Conservation (phyloP, 2,888 invertebrate species). For the Nymphalis c-album region DNA sequence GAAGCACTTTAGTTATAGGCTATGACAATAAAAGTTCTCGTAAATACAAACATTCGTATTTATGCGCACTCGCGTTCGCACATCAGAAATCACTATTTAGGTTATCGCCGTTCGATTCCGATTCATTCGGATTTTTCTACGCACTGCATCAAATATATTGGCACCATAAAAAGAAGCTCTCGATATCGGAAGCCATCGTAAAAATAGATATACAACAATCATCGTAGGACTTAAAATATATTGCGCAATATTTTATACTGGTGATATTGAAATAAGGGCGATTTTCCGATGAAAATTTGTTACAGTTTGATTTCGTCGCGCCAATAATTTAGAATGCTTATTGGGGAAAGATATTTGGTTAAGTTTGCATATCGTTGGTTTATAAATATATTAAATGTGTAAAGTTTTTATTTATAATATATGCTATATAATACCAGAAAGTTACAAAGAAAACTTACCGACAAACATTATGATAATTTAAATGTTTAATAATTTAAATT, state of each 20-base stretch:
- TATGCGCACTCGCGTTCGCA: slow-evolving; percentile 60
- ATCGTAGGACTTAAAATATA: slow-evolving; percentile 20
- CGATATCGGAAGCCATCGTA: slow-evolving; percentile 60
- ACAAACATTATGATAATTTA: too few relatives aligned
- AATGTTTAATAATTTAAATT: too few relatives aligned
- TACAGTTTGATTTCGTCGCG: neutral
- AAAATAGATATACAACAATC: slow-evolving; percentile 67
- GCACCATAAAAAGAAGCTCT: slow-evolving; percentile 71
- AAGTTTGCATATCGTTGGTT: neutral
- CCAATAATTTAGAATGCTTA: neutral
- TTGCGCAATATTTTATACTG: slow-evolving; percentile 19
- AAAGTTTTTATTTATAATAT: too few relatives aligned
- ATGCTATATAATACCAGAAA: too few relatives aligned
- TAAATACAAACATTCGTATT: slow-evolving; percentile 43
- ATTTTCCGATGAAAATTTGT: slow-evolving; percentile 6
- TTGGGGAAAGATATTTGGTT: neutral
- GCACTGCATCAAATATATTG: slow-evolving; percentile 70
- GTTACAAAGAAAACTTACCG: too few relatives aligned
- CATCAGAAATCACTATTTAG: slow-evolving; percentile 60
- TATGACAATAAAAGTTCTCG: slow-evolving; percentile 40
- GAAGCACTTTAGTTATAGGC: slow-evolving; percentile 29
- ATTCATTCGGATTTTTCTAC: slow-evolving; percentile 64
- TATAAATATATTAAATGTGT: too few relatives aligned
- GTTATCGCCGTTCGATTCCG: slow-evolving; percentile 65
- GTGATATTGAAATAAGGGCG: slow-evolving; percentile 13